Conservation (phyloP, 2,797 vertebrate species). For the Melanotaenia boesemani region DNA sequence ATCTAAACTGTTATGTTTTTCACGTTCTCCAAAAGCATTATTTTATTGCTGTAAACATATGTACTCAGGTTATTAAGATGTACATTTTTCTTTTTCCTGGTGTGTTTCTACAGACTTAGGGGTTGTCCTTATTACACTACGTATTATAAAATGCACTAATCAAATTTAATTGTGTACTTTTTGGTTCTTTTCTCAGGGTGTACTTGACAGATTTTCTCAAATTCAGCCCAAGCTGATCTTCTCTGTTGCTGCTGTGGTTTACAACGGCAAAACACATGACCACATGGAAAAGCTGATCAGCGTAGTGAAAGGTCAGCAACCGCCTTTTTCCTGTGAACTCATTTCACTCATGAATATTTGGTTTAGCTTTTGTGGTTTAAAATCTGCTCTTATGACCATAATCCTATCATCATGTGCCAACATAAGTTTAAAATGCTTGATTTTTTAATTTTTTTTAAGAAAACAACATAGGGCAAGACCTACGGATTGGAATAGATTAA, state of each 20-base stretch:
- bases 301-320: constrained; percentile 91
- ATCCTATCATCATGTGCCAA: not conserved
- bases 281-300: constrained; percentile 94
- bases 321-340: not conserved
- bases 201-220: constrained; percentile 96
- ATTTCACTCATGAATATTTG: not conserved
- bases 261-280: constrained; percentile 92
- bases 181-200: constrained; percentile 82
- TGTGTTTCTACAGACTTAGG: not conserved
- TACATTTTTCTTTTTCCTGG: not conserved
- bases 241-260: constrained; percentile 94
- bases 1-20: not conserved
- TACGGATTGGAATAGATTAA: not conserved
- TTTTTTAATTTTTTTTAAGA: too few relatives aligned
- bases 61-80: not conserved
- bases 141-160: not conserved
- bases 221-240: constrained; percentile 97
- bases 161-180: not conserved
- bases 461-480: not conserved
- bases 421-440: not conserved
- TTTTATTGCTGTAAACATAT: not conserved
- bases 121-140: not conserved
- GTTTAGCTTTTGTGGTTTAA: not conserved
- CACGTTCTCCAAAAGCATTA: not conserved
- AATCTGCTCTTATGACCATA: too few relatives aligned